Evolutionary conservation across 2,888 invertebrate species (phyloP).

Genomic region (Diarsia rubi): DNA sequence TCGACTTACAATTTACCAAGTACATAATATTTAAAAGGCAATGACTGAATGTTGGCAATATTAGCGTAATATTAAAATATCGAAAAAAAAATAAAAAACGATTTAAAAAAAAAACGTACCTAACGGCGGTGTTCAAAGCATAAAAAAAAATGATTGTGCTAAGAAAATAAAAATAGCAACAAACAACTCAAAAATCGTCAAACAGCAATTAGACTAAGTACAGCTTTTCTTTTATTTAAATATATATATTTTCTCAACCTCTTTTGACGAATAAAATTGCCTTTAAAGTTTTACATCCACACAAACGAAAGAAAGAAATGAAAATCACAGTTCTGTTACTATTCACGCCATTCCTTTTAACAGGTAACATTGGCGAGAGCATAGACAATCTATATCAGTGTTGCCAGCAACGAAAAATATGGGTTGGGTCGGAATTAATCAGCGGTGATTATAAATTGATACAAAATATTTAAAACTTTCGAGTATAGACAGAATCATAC

Average conservation of each 20-base stretch:
- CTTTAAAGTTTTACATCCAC: constrained; percentile 65
- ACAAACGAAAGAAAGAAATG: constrained; percentile 72
- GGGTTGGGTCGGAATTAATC: constrained; percentile 51
- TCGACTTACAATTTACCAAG: constrained; percentile 40
- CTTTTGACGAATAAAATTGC: constrained; percentile 77
- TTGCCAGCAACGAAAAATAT: constrained; percentile 73
- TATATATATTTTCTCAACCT: constrained; percentile 77
- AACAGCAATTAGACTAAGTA: constrained; percentile 83
- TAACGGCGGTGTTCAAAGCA: constrained; percentile 73
- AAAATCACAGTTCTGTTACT: constrained; percentile 78
- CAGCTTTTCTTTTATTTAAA: constrained; percentile 68
- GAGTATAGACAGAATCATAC: constrained; percentile 32
- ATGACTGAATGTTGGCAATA: constrained; percentile 49
- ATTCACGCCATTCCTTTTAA: constrained; percentile 56
- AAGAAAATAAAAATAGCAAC: constrained; percentile 75
- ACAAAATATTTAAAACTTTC: constrained; percentile 37
- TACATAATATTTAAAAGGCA: constrained; percentile 29
- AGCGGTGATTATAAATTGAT: constrained; percentile 41
- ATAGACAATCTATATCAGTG: constrained; percentile 73
- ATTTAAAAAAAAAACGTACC: constrained; percentile 33
- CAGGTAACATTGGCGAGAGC: constrained; percentile 68
- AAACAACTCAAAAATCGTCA: constrained; percentile 75
- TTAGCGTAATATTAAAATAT: constrained; percentile 56
- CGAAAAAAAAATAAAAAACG: constrained; percentile 55
- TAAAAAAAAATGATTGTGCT: constrained; percentile 79